Percentiles rank a stretch among this genome's conserved stretches.
Conservation (phyloP, 2,888 invertebrate genomes). For the Morpho achilles region DNA sequence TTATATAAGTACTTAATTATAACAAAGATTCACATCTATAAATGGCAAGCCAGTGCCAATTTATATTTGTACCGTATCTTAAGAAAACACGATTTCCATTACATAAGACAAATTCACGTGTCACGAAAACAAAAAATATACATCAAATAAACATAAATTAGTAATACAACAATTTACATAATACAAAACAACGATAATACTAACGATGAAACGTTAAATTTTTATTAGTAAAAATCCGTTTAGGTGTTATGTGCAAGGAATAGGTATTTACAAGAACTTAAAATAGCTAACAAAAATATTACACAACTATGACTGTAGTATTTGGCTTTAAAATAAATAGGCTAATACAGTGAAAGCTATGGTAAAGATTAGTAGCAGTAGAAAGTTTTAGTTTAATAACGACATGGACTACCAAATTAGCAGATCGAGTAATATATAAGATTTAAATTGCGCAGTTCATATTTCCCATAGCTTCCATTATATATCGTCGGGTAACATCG, state of each 20-base stretch:
- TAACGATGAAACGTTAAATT: constrained; percentile 56
- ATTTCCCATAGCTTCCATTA: constrained; percentile 69
- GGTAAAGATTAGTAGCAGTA: constrained; percentile 32
- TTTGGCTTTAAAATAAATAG: constrained; percentile 79
- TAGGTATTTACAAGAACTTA: constrained; percentile 70
- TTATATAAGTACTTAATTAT: constrained; percentile 31
- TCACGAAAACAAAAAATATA: constrained; percentile 70
- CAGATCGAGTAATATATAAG: background rate
- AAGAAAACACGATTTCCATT: constrained; percentile 43
- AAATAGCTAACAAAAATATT: constrained; percentile 63
- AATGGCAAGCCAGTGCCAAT: constrained; percentile 57
- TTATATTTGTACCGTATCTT: constrained; percentile 32
- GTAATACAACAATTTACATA: constrained; percentile 68
- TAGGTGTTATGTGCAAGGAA: constrained; percentile 47
- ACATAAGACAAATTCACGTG: constrained; percentile 51
- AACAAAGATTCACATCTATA: constrained; percentile 29
- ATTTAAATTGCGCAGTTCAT: constrained; percentile 15
- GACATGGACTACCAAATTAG: background rate
- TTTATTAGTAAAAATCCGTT: constrained; percentile 57
- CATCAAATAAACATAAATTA: constrained; percentile 70
- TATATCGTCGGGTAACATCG: constrained; percentile 77
- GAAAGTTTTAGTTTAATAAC: constrained; percentile 15
- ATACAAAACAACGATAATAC: constrained; percentile 75
- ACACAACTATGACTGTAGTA: constrained; percentile 77
- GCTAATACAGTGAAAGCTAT: constrained; percentile 75